A percentile compares a stretch with the other conserved stretches of the same genome.
phyloP scores from a whole-genome alignment of 2,113 vertebrate genomes.

The Thalassoma bifasciatum region DNA sequence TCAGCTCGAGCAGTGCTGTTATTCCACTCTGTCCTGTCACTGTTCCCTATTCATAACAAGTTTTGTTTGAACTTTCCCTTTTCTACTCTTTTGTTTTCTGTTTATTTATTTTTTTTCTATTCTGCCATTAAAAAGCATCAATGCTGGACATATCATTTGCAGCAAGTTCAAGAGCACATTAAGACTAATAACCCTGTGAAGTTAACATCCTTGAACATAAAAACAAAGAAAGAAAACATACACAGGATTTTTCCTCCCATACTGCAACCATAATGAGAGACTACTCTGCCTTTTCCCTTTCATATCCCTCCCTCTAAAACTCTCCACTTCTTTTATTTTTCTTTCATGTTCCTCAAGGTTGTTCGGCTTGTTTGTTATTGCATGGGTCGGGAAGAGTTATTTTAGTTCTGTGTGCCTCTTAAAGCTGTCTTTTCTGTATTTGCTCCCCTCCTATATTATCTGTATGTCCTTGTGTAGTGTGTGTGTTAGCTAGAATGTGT shows the following conservation, averaged over 20 bases:
- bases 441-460: neutral
- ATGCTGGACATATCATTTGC: constrained; percentile 34
- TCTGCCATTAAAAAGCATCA: constrained; percentile 26
- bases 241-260: neutral
- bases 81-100: constrained; percentile 5
- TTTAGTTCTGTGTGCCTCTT: constrained; percentile 31
- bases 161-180: constrained; percentile 18
- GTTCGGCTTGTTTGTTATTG: constrained; percentile 43
- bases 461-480: neutral
- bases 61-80: constrained; percentile 16
- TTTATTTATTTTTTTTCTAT: neutral
- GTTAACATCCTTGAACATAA: constrained; percentile 38
- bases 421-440: constrained; percentile 2
- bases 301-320: neutral
- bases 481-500: constrained; percentile 2
- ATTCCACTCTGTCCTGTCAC: neutral
- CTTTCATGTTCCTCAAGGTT: constrained; percentile 50
- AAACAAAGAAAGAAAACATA: constrained; percentile 30
- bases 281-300: constrained; percentile 15
- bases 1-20: neutral
- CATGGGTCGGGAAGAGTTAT: constrained; percentile 38
- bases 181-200: constrained; percentile 30
- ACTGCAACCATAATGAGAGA: constrained; percentile 44
- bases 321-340: constrained; percentile 22
- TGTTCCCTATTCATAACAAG: neutral